A percentile compares a stretch with the other conserved stretches of the same genome.
phyloP scores from a whole-genome alignment of 2,888 invertebrate genomes.

The Bibio marci region DNA sequence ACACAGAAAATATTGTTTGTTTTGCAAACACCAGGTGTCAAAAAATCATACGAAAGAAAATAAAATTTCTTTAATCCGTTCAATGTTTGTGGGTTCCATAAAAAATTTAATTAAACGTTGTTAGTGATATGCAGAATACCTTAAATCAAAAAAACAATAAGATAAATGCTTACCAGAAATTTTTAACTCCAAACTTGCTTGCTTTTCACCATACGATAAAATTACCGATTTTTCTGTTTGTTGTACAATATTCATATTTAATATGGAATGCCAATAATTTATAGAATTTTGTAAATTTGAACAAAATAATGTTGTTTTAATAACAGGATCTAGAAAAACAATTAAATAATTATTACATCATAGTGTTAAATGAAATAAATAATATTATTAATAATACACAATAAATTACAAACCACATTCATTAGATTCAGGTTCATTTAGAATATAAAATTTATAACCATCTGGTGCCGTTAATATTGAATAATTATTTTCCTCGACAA shows the following conservation, averaged over 20 bases:
- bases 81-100: too few relatives aligned
- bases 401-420: slow-evolving; percentile 23
- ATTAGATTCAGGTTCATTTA: slow-evolving; percentile 41
- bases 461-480: slow-evolving; percentile 70
- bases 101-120: too few relatives aligned
- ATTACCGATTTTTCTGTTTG: slow-evolving; percentile 41
- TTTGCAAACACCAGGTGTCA: too few relatives aligned
- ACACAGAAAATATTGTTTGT: too few relatives aligned
- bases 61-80: too few relatives aligned
- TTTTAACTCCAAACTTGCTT: slow-evolving; percentile 58
- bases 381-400: background rate
- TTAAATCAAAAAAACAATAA: too few relatives aligned
- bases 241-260: slow-evolving; percentile 54
- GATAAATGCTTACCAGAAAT: slow-evolving; percentile 6
- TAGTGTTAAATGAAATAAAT: too few relatives aligned
- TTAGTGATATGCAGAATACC: too few relatives aligned
- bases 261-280: slow-evolving; percentile 68
- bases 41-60: too few relatives aligned
- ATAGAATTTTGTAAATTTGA: slow-evolving; percentile 59
- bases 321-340: slow-evolving; percentile 49
- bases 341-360: slow-evolving; percentile 6
- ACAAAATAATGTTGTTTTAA: slow-evolving; percentile 61
- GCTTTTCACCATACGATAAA: slow-evolving; percentile 53
- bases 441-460: slow-evolving; percentile 73
- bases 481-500: slow-evolving; percentile 39